Percentiles rank a stretch among this genome's conserved stretches.
phyloP scores from a whole-genome alignment of 2,888 invertebrate genomes.

The Andrena bucephala region DNA sequence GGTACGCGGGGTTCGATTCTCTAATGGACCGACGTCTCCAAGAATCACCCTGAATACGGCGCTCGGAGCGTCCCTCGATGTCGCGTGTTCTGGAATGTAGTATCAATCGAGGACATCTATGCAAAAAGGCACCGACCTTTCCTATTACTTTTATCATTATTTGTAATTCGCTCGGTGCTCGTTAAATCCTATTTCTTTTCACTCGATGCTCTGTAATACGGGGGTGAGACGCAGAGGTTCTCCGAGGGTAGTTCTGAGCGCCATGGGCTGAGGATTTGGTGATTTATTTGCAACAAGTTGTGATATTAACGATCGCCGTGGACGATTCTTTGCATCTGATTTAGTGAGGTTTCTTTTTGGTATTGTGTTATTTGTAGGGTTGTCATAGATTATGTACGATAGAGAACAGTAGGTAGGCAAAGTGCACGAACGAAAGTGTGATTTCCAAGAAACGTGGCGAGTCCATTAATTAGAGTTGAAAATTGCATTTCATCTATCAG shows the following conservation, averaged over 20 bases:
- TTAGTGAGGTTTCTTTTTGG: too few relatives aligned
- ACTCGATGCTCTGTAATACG: background rate
- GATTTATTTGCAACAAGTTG: too few relatives aligned
- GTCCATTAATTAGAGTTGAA: conserved; percentile 4
- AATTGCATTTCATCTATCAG: conserved; percentile 17
- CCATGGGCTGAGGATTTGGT: too few relatives aligned
- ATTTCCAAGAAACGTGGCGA: background rate
- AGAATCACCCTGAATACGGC: conserved; percentile 8
- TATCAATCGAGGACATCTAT: conserved; percentile 47
- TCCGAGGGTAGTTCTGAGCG: too few relatives aligned
- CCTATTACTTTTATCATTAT: conserved; percentile 44
- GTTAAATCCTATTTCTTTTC: conserved; percentile 10
- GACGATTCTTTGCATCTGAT: too few relatives aligned
- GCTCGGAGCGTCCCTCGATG: conserved; percentile 9
- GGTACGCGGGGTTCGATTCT: conserved; percentile 13
- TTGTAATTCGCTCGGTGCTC: conserved; percentile 10
- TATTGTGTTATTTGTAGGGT: too few relatives aligned
- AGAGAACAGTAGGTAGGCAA: too few relatives aligned
- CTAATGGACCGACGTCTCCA: conserved; percentile 9
- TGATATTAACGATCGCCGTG: too few relatives aligned
- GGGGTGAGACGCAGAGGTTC: background rate
- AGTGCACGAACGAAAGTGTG: background rate
- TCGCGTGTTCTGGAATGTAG: conserved; percentile 30
- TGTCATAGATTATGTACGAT: too few relatives aligned
- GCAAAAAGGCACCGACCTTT: conserved; percentile 35